Evolutionary conservation across 2,888 invertebrate genomes (phyloP), one percentile per base, ranked within the genome.

Genomic region (Drosophila nr. fundita): DNA sequence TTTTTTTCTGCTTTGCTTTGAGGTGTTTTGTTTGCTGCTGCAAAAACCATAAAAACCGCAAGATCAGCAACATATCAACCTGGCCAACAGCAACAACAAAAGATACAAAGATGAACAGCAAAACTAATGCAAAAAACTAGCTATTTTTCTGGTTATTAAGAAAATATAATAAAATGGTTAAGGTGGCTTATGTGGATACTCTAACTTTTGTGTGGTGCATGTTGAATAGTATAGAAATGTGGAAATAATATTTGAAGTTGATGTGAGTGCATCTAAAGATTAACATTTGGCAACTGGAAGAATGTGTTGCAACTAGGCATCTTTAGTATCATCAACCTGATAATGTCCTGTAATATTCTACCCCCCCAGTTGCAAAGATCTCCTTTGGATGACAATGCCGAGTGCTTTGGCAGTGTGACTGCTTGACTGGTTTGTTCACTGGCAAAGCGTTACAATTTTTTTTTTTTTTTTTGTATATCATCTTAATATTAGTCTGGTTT

Each of bases 11-110:
- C 65, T 8, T 50, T 30, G 30, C 15, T 32, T 27, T 58, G 38
- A 64, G 71, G 61, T 78, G 68, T 79, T 78, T 74, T 66, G 60
- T 76, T 64, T 48, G 63, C 58, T 24, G 73, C 71, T 65, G 68
- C 67, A 27, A 27, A 81, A 80, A 77, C 75, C 89, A 77, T 67
- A 79, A 87, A 91, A 91, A 92, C 91, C 92, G 90, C 92, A 91
- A 86, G 89, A 90, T 91, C 92, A 92, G 92, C 92, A 87, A 85
- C 81, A 83, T 85, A 90, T 91, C 90, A 90, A 91, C 78, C 85
- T 83, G 87, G 79, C 55, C n/a, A n/a, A 38, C 78, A 89, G 72
- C 52, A 70, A 61, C 34, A 63, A 52, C 45, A 68, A 52, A 21
- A 34, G 53, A 45, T 63, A 30, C 42, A 52, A 53, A 58, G 54